Percentiles rank a stretch among this genome's conserved stretches.
phyloP scores from a whole-genome alignment of 2,888 invertebrate genomes.

The Spodoptera littoralis region DNA sequence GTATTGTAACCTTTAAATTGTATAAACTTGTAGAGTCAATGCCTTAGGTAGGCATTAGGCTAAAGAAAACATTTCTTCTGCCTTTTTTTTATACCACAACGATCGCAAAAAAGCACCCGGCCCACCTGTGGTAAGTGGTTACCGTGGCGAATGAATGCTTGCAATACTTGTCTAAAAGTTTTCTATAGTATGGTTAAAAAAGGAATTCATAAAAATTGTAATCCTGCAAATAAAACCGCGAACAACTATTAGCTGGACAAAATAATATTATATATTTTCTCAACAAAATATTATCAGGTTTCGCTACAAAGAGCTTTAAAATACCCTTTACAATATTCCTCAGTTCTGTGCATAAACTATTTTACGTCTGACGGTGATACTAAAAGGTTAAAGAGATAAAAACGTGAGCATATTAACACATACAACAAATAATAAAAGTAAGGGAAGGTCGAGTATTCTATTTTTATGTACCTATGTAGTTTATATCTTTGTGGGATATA shows the following conservation, averaged over 20 bases:
- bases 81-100: no score
- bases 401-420: slow-evolving; percentile 27
- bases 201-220: no score
- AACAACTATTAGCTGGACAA: no score
- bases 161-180: not conserved
- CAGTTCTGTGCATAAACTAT: slow-evolving; percentile 9
- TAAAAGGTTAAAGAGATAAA: slow-evolving; percentile 15
- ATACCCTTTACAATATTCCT: not conserved
- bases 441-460: slow-evolving; percentile 5
- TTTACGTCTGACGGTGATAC: slow-evolving; percentile 1
- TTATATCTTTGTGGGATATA: slow-evolving; percentile 19
- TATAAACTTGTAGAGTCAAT: no score
- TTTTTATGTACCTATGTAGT: slow-evolving; percentile 1
- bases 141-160: no score
- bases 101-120: no score
- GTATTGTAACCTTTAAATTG: no score
- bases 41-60: no score
- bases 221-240: no score
- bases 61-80: no score
- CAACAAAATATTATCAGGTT: not conserved
- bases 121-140: no score
- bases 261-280: not conserved
- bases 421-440: slow-evolving; percentile 13
- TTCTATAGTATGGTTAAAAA: not conserved
- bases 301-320: not conserved